Conservation (phyloP, 2,888 invertebrate species). For the Endotricha flammealis region DNA sequence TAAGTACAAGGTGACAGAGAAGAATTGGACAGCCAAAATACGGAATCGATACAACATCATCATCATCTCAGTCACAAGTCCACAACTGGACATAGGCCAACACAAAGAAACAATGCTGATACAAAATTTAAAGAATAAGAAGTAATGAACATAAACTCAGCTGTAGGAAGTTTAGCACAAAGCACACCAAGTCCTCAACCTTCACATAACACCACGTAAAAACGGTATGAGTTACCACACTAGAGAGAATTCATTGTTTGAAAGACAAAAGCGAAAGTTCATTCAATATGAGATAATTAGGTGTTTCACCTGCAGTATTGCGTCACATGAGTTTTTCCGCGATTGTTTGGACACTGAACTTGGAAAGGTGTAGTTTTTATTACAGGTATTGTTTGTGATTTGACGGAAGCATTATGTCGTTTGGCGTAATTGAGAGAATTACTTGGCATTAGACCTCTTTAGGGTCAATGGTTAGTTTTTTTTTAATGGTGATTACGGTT, state of each 20-base stretch:
- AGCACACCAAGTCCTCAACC: slow-evolving; percentile 13
- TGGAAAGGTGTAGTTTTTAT: slow-evolving; percentile 16
- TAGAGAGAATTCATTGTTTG: slow-evolving; percentile 62
- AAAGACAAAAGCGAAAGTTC: slow-evolving; percentile 75
- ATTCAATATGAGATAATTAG: slow-evolving; percentile 72
- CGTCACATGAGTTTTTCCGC: slow-evolving; percentile 66
- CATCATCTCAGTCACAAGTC: too few relatives aligned
- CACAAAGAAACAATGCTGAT: too few relatives aligned
- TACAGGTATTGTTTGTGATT: slow-evolving; percentile 30
- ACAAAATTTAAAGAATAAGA: too few relatives aligned
- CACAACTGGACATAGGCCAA: too few relatives aligned
- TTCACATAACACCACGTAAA: slow-evolving; percentile 50
- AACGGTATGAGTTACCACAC: slow-evolving; percentile 53
- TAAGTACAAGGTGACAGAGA: too few relatives aligned
- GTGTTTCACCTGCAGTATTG: slow-evolving; percentile 67
- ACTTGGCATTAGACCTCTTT: slow-evolving; percentile 16
- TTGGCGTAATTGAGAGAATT: slow-evolving; percentile 3
- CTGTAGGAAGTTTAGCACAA: slow-evolving; percentile 9
- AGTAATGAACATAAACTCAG: too few relatives aligned
- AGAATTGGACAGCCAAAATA: too few relatives aligned
- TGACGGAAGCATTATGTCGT: slow-evolving; percentile 37
- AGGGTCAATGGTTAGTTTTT: too few relatives aligned
- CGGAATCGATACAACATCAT: too few relatives aligned
- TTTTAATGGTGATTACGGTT: slow-evolving; percentile 11
- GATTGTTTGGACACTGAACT: slow-evolving; percentile 61